Evolutionary conservation across 37 sponge, comb jelly and placozoan genomes (phyloP).

Genomic region (Beroe forskalii): DNA sequence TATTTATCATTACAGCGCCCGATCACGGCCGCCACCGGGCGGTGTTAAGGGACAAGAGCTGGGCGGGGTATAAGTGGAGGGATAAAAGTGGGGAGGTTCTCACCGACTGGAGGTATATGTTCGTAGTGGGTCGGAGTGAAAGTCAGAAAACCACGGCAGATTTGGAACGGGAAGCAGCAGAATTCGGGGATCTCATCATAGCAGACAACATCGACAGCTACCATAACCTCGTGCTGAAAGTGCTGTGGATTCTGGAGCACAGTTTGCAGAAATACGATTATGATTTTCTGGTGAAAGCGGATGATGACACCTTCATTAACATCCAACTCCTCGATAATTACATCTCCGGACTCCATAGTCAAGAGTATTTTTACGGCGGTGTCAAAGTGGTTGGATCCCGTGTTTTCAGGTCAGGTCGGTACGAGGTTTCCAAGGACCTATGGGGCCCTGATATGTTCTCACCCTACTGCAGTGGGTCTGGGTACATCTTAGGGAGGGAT

Average conservation of each 20-base stretch:
- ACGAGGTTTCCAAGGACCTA: slow-evolving; percentile 17
- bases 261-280: background rate
- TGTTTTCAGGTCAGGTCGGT: slow-evolving; percentile 11
- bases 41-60: background rate
- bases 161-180: background rate
- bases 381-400: background rate
- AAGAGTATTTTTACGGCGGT: slow-evolving; percentile 27
- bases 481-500: background rate
- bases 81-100: background rate
- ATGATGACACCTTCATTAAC: slow-evolving; percentile 53
- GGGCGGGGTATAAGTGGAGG: slow-evolving; percentile 7
- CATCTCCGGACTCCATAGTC: background rate
- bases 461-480: slow-evolving; percentile 43
- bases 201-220: slow-evolving; percentile 53
- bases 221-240: slow-evolving; percentile 40
- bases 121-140: slow-evolving; percentile 33
- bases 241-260: slow-evolving; percentile 26
- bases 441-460: slow-evolving; percentile 40
- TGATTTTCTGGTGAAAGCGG: slow-evolving; percentile 16
- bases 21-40: background rate
- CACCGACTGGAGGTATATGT: slow-evolving; percentile 24
- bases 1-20: slow-evolving; percentile 48
- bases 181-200: slow-evolving; percentile 11
- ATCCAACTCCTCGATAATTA: slow-evolving; percentile 9
- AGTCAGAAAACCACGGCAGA: background rate